Percentiles rank a stretch among this genome's conserved stretches.
phyloP scores from a whole-genome alignment of 2,113 vertebrate species.

The Leptobrachium leishanense region DNA sequence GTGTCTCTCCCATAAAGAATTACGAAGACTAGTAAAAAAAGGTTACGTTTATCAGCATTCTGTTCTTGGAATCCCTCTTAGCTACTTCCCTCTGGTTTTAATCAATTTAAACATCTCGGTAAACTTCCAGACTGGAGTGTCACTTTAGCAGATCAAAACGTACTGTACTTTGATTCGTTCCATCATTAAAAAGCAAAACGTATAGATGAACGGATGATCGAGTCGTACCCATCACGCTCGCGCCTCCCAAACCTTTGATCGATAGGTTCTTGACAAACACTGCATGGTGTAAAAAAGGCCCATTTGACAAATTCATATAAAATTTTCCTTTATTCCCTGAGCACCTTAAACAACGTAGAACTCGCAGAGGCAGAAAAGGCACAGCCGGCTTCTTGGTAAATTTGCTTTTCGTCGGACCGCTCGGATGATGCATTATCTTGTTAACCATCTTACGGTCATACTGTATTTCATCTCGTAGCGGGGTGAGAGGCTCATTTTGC shows the following conservation, averaged over 20 bases:
- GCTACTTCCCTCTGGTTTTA: too few species aligned
- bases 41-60: too few species aligned
- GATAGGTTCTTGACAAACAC: neutral
- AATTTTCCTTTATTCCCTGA: neutral
- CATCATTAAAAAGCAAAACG: too few species aligned
- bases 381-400: neutral
- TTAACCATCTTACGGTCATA: neutral
- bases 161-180: too few species aligned
- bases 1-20: too few species aligned
- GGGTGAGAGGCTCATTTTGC: slow-evolving; percentile 17
- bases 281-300: neutral
- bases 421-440: slow-evolving; percentile 8
- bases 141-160: too few species aligned
- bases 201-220: too few species aligned
- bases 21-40: too few species aligned
- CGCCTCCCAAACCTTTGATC: neutral
- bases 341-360: neutral
- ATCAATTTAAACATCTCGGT: too few species aligned
- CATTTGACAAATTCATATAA: neutral
- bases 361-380: neutral
- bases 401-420: neutral
- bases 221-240: too few species aligned
- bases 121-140: too few species aligned
- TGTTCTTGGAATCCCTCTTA: too few species aligned
- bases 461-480: slow-evolving; percentile 40